These are phyloP conservation scores for Neostethus bicornis DNA, from an alignment of 2,797 vertebrate genomes.

Conservation along the genomic window DNA sequence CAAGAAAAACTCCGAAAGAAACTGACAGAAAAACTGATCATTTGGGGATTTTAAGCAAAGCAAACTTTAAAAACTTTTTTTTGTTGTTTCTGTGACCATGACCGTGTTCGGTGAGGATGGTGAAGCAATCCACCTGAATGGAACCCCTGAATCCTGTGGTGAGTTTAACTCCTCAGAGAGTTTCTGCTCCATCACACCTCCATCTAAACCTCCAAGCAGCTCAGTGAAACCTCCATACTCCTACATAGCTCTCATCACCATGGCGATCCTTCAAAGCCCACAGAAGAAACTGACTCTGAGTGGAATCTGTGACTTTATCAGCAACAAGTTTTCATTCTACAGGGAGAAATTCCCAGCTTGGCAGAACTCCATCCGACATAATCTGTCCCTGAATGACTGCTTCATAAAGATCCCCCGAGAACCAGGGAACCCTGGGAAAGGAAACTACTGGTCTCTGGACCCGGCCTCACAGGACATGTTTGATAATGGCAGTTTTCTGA, in stretches of 20 bases:
- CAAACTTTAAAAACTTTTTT: slow-evolving; percentile 14
- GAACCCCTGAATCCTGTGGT: slow-evolving; percentile 50
- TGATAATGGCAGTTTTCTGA: slow-evolving; percentile 90
- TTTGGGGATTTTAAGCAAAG: slow-evolving; percentile 58
- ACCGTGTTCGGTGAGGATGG: slow-evolving; percentile 78
- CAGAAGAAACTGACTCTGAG: slow-evolving; percentile 88
- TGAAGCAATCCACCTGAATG: slow-evolving; percentile 49
- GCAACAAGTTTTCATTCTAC: slow-evolving; percentile 91
- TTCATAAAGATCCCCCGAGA: slow-evolving; percentile 88
- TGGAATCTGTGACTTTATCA: slow-evolving; percentile 92
- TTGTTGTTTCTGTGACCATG: slow-evolving; percentile 64
- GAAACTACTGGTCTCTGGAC: slow-evolving; percentile 91
- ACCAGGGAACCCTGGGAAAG: slow-evolving; percentile 90
- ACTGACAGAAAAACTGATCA: too few relatives aligned
- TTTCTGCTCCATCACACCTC: slow-evolving; percentile 60
- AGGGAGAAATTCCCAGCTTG: slow-evolving; percentile 88
- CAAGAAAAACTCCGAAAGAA: slow-evolving; percentile 27
- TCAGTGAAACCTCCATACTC: slow-evolving; percentile 89
- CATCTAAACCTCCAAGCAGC: slow-evolving; percentile 57
- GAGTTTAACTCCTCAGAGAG: slow-evolving; percentile 71
- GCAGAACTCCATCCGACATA: slow-evolving; percentile 89
- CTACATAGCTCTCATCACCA: slow-evolving; percentile 93
- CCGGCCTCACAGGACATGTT: slow-evolving; percentile 94
- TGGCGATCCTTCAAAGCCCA: slow-evolving; percentile 92
- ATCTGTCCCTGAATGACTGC: slow-evolving; percentile 87